phyloP scores from a whole-genome alignment of 2,113 vertebrate species.

The Oophaga pumilio region DNA sequence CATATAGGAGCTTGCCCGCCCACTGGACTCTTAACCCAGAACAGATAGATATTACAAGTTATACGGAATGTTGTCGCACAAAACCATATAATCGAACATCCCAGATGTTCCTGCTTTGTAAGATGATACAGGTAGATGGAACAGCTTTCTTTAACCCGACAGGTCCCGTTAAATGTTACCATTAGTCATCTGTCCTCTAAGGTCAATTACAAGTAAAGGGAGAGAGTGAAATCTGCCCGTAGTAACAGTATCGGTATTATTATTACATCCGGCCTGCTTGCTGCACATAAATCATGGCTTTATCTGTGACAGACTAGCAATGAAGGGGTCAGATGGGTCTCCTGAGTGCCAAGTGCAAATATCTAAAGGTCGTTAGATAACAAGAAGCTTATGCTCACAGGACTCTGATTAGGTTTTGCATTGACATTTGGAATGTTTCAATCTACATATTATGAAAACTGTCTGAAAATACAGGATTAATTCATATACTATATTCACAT shows the following conservation, averaged over 20 bases:
- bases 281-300: not conserved
- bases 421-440: not conserved
- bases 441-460: not conserved
- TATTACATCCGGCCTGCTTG: not conserved
- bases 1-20: too few relatives aligned
- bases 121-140: too few relatives aligned
- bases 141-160: too few relatives aligned
- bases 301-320: not conserved
- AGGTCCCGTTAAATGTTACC: too few relatives aligned
- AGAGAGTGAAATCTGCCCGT: not conserved
- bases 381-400: not conserved
- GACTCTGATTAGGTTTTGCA: not conserved
- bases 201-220: too few relatives aligned
- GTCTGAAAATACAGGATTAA: not conserved
- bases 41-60: too few relatives aligned
- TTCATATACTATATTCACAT: not conserved
- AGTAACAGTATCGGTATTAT: not conserved
- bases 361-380: not conserved
- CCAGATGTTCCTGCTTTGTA: too few relatives aligned
- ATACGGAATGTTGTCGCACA: too few relatives aligned
- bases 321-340: not conserved
- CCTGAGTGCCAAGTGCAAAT: conserved; percentile 38
- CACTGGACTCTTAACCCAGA: too few relatives aligned
- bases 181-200: too few relatives aligned
- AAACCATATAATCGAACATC: too few relatives aligned